Percentiles rank a stretch among this genome's conserved stretches.
These are phyloP conservation scores for Chitala chitala DNA, from an alignment of 2,113 vertebrate species.

Conservation along the genomic window DNA sequence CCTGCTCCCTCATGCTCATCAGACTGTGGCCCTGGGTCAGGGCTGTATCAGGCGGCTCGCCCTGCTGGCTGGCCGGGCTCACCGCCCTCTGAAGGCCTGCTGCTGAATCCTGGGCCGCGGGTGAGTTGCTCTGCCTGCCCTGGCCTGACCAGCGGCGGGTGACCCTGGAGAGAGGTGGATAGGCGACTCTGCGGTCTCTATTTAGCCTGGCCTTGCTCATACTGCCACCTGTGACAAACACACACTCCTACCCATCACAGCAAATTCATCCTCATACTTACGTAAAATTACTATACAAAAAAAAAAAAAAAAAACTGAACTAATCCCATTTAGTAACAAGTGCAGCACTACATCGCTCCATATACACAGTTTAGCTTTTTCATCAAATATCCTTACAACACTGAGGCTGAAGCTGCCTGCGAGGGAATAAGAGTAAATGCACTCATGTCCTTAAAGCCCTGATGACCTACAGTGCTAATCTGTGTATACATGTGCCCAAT, in stretches of 20 bases:
- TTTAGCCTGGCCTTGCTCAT: slow-evolving; percentile 57
- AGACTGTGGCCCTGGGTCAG: slow-evolving; percentile 56
- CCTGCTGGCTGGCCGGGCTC: slow-evolving; percentile 29
- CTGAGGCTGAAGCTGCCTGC: too few relatives aligned
- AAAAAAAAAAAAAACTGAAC: too few relatives aligned
- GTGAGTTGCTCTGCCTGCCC: slow-evolving; percentile 17
- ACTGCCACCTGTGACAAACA: slow-evolving; percentile 34
- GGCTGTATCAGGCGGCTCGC: slow-evolving; percentile 43
- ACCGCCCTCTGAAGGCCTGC: slow-evolving; percentile 29
- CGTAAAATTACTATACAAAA: too few relatives aligned
- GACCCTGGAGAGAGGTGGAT: slow-evolving; percentile 37
- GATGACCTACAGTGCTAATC: too few relatives aligned
- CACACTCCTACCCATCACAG: neutral
- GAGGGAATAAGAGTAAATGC: too few relatives aligned
- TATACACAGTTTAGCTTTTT: too few relatives aligned
- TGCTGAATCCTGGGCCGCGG: slow-evolving; percentile 27
- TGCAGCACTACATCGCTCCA: too few relatives aligned
- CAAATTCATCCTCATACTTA: too few relatives aligned
- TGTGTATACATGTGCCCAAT: too few relatives aligned
- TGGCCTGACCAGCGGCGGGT: slow-evolving; percentile 52
- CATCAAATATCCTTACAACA: too few relatives aligned
- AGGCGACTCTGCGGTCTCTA: slow-evolving; percentile 40
- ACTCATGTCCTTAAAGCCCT: too few relatives aligned
- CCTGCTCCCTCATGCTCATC: slow-evolving; percentile 53
- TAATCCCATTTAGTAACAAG: too few relatives aligned